Evolutionary conservation across 2,888 invertebrate species (phyloP).

Genomic region (Napeogenes sylphis): DNA sequence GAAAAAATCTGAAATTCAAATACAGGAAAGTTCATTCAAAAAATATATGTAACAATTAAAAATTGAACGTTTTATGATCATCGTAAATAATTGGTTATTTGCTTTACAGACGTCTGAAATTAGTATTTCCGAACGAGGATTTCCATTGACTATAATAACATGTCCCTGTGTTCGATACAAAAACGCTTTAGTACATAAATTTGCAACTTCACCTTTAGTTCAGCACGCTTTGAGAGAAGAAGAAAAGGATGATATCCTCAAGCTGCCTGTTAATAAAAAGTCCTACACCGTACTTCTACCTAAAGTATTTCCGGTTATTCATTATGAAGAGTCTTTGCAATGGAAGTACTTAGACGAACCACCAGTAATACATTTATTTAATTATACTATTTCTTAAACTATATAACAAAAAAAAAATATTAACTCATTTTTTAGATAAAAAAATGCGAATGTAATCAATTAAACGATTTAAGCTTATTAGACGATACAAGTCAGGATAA

Average conservation of each 20-base stretch:
- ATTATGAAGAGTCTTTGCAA: slow-evolving; percentile 50
- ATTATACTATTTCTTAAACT: not conserved
- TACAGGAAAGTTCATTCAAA: slow-evolving; percentile 41
- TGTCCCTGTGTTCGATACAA: slow-evolving; percentile 57
- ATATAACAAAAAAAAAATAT: not conserved
- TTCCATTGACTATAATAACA: slow-evolving; percentile 60
- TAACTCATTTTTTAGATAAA: slow-evolving; percentile 48
- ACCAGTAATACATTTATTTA: slow-evolving; percentile 44
- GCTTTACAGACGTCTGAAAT: slow-evolving; percentile 49
- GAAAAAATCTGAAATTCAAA: slow-evolving; percentile 60
- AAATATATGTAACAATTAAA: too few species aligned
- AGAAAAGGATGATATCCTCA: slow-evolving; percentile 48
- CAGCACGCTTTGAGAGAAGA: slow-evolving; percentile 49
- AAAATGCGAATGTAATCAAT: slow-evolving; percentile 68
- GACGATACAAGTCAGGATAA: slow-evolving; percentile 66
- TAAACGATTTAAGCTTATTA: slow-evolving; percentile 58
- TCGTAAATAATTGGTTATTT: slow-evolving; percentile 3
- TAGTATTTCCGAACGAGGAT: slow-evolving; percentile 53
- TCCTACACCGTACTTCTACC: slow-evolving; percentile 61
- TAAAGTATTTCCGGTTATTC: slow-evolving; percentile 54
- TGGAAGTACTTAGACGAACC: slow-evolving; percentile 63
- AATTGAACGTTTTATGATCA: not conserved
- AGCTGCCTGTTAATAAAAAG: slow-evolving; percentile 45
- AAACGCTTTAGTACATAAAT: slow-evolving; percentile 52
- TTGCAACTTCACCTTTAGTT: slow-evolving; percentile 42